phyloP scores from a whole-genome alignment of 1,140 invertebrate genomes.

The Uloborus diversus region DNA sequence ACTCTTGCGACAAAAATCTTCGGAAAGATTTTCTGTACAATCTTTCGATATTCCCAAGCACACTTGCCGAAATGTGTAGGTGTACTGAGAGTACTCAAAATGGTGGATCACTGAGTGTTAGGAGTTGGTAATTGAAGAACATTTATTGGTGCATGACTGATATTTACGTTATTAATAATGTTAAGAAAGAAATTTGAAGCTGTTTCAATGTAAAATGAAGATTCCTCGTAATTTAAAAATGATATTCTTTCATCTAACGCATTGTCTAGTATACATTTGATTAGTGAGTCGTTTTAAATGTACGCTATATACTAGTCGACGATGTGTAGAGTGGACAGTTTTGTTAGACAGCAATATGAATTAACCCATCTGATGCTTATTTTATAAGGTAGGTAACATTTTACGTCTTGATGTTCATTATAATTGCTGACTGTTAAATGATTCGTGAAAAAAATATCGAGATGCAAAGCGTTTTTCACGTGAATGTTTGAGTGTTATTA shows the following conservation, averaged over 20 bases:
- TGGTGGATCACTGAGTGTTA: slow-evolving; percentile 51
- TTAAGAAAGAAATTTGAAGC: slow-evolving; percentile 1
- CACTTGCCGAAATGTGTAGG: slow-evolving; percentile 51
- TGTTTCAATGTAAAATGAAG: not conserved
- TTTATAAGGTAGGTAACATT: slow-evolving; percentile 20
- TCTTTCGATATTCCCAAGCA: not conserved
- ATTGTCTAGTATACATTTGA: slow-evolving; percentile 13
- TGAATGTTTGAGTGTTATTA: too few relatives aligned
- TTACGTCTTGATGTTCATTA: too few relatives aligned
- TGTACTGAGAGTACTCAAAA: slow-evolving; percentile 50
- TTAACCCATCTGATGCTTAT: not conserved
- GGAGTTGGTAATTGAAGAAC: slow-evolving; percentile 28
- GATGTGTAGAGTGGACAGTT: slow-evolving; percentile 20
- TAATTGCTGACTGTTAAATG: too few relatives aligned
- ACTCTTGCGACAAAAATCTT: too few relatives aligned
- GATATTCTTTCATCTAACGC: not conserved
- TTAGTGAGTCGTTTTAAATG: slow-evolving; percentile 25
- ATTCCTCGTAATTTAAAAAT: not conserved
- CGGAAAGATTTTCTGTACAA: too few relatives aligned
- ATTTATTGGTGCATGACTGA: not conserved
- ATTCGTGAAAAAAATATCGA: too few relatives aligned
- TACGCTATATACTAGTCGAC: slow-evolving; percentile 10
- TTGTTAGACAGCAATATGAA: not conserved
- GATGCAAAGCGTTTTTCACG: too few relatives aligned
- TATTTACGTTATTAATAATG: not conserved